These are phyloP conservation scores for Adelognathus sp. DNA, from an alignment of 2,888 invertebrate species.

Conservation along the genomic window DNA sequence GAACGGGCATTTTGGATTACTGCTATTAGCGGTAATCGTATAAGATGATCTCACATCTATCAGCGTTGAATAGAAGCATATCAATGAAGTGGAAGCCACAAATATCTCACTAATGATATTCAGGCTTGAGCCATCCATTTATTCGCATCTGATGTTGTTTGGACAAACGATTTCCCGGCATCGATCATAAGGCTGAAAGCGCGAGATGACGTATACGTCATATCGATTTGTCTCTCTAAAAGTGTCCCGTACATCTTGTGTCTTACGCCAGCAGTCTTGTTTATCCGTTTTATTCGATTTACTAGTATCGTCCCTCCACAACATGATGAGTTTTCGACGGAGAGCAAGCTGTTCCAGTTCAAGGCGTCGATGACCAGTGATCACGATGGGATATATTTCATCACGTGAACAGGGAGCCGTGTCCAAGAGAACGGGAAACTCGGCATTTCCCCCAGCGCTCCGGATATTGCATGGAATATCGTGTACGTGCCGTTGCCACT, in stretches of 20 bases:
- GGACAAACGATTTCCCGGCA: constrained; percentile 15
- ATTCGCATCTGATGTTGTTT: neutral
- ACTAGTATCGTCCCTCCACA: constrained; percentile 38
- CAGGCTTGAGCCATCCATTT: neutral
- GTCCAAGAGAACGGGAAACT: neutral
- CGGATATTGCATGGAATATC: constrained; percentile 21
- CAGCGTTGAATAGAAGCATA: no score
- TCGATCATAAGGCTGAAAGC: constrained; percentile 1
- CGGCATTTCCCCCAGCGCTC: constrained; percentile 1
- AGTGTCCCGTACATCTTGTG: neutral
- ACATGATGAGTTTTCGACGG: constrained; percentile 35
- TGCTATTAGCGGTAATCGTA: no score
- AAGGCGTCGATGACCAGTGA: constrained; percentile 10
- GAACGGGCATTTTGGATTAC: no score
- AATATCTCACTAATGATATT: no score
- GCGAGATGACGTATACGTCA: neutral
- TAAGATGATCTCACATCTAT: no score
- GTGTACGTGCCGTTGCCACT: constrained; percentile 19
- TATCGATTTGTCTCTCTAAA: constrained; percentile 36
- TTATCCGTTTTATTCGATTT: constrained; percentile 42
- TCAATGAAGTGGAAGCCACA: no score
- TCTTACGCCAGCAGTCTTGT: neutral
- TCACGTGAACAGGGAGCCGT: constrained; percentile 32
- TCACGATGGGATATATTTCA: constrained; percentile 37
- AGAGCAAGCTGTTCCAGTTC: neutral